phyloP scores from a whole-genome alignment of 2,113 vertebrate species.

The Peucedramus taeniatus region DNA sequence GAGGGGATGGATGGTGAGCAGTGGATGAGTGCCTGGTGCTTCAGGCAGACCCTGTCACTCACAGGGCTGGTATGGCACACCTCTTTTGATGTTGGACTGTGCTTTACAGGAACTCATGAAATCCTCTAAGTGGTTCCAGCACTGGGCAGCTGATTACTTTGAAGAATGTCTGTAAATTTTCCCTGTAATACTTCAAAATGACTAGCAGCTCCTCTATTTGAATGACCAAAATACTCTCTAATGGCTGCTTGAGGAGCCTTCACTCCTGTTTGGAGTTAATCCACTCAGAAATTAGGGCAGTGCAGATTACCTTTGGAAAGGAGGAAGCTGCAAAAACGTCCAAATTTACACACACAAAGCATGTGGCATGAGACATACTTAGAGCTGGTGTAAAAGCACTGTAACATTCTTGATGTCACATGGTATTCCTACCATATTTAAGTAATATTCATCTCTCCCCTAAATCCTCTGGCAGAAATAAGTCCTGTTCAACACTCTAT shows the following conservation, averaged over 20 bases:
- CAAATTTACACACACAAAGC: not conserved
- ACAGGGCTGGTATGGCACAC: not conserved
- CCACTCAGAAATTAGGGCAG: not conserved
- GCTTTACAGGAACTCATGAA: not conserved
- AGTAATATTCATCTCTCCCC: not conserved
- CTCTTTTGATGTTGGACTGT: not conserved
- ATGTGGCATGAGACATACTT: not conserved
- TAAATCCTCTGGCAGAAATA: not conserved
- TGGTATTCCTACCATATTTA: not conserved
- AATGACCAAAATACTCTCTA: slow-evolving; percentile 26
- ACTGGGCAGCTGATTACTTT: not conserved
- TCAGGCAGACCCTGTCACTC: not conserved
- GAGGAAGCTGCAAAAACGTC: not conserved
- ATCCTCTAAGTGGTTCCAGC: not conserved
- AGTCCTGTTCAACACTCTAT: not conserved
- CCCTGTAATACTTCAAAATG: not conserved
- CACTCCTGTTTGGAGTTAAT: slow-evolving; percentile 1
- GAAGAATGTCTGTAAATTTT: not conserved
- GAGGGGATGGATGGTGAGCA: not conserved
- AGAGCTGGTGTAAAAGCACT: not conserved
- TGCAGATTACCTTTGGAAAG: not conserved
- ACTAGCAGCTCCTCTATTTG: not conserved
- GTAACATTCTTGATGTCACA: not conserved
- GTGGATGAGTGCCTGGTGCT: not conserved
- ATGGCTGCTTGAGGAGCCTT: slow-evolving; percentile 11